phyloP scores from a whole-genome alignment of 2,888 invertebrate species.

The Tenthredo livida region DNA sequence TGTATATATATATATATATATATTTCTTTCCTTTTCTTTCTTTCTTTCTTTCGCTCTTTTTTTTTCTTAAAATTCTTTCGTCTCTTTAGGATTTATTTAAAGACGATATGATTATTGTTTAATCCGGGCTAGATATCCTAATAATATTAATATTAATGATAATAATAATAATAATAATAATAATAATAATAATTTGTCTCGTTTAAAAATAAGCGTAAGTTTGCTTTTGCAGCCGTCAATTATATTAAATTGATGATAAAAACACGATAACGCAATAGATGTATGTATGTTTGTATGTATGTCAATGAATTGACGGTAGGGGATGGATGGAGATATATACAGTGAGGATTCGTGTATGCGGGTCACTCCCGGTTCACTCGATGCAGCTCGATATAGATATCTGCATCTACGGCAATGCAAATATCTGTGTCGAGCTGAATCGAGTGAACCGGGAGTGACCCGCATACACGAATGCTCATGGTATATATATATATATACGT shows the following conservation, averaged over 20 bases:
- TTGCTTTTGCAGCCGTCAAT: constrained; percentile 50
- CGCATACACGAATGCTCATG: too few relatives aligned
- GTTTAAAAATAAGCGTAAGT: constrained; percentile 56
- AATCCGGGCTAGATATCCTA: neutral
- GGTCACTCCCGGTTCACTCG: too few relatives aligned
- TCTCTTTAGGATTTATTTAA: neutral
- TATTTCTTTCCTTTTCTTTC: too few relatives aligned
- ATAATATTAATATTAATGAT: neutral
- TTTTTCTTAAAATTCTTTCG: neutral
- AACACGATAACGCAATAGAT: neutral
- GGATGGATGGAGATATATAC: neutral
- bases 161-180: constrained; percentile 8
- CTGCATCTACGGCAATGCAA: too few relatives aligned
- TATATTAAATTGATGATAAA: neutral
- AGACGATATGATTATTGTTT: neutral
- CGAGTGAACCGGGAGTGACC: too few relatives aligned
- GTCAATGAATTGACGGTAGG: neutral
- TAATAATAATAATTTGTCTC: constrained; percentile 25
- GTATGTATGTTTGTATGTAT: neutral
- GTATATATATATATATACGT: neutral
- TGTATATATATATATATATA: too few relatives aligned
- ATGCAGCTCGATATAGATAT: too few relatives aligned
- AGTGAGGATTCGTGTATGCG: too few relatives aligned
- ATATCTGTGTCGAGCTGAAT: too few relatives aligned
- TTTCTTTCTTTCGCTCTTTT: too few relatives aligned